Percentiles rank a stretch among this genome's conserved stretches.
phyloP scores from a whole-genome alignment of 2,888 invertebrate genomes.

The Hirtodrosophila confusa region DNA sequence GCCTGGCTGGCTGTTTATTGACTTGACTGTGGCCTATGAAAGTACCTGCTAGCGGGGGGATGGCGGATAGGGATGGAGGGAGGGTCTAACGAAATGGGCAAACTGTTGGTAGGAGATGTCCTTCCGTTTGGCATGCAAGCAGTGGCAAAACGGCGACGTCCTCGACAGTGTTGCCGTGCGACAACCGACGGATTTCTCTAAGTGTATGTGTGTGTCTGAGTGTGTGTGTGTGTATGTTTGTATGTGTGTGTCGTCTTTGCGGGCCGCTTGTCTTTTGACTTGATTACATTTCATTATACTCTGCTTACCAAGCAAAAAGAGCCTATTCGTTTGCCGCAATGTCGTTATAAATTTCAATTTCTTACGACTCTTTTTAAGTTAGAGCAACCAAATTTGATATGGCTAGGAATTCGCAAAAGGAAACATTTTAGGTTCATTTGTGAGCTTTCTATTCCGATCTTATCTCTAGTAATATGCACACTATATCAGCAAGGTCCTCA shows the following conservation, averaged over 20 bases:
- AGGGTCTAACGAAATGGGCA: slow-evolving; percentile 5
- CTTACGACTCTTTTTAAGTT: no score
- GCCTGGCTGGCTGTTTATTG: slow-evolving; percentile 38
- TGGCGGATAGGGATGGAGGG: not conserved
- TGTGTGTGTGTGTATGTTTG: slow-evolving; percentile 2
- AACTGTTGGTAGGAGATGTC: slow-evolving; percentile 33
- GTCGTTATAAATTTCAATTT: no score
- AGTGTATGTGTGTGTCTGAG: slow-evolving; percentile 4
- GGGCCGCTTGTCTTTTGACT: slow-evolving; percentile 52
- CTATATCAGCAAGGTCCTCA: no score
- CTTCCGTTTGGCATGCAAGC: slow-evolving; percentile 51
- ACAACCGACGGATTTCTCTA: slow-evolving; percentile 47
- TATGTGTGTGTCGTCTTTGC: slow-evolving; percentile 16
- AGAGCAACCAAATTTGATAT: no score
- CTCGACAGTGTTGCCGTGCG: slow-evolving; percentile 46
- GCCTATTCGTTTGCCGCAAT: no score
- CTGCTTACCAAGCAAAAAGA: no score
- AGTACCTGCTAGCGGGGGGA: slow-evolving; percentile 23
- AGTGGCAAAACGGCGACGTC: slow-evolving; percentile 14
- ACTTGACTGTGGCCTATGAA: slow-evolving; percentile 25
- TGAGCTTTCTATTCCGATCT: no score
- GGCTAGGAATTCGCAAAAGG: no score
- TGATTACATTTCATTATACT: slow-evolving; percentile 58
- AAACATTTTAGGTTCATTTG: no score
- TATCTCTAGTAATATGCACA: no score